Percentiles rank a stretch among this genome's conserved stretches.
Conservation (phyloP, 2,113 vertebrate species). For the Raja brachyura region DNA sequence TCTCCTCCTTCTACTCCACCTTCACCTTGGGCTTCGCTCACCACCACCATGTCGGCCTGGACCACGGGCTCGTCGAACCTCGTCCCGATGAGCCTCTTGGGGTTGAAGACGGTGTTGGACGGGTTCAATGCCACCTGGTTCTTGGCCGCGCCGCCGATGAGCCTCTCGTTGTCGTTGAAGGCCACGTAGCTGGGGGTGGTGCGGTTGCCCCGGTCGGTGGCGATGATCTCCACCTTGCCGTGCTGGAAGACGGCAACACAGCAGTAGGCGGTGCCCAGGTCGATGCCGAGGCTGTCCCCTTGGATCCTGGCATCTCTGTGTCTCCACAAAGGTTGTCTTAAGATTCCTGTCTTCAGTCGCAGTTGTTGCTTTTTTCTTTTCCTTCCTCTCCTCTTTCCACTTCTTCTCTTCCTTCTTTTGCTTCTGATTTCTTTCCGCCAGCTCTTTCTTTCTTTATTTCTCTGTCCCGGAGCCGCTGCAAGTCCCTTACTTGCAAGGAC, state of each 20-base stretch:
- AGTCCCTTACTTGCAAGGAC: too few species aligned
- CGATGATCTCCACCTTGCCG: slow-evolving; percentile 86
- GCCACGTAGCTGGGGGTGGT: too few species aligned
- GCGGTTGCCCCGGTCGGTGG: too few species aligned
- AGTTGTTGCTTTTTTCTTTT: too few species aligned
- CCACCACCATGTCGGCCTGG: slow-evolving; percentile 63
- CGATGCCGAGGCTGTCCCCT: slow-evolving; percentile 6
- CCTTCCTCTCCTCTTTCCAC: too few species aligned
- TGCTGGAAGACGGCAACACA: slow-evolving; percentile 89
- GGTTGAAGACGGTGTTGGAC: slow-evolving; percentile 69
- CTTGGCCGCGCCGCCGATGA: slow-evolving; percentile 70
- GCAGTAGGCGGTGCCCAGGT: slow-evolving; percentile 81
- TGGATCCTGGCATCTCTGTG: not conserved
- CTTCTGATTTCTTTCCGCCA: too few species aligned
- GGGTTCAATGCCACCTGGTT: slow-evolving; percentile 83
- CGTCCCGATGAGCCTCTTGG: slow-evolving; percentile 59
- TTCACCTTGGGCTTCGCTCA: slow-evolving; percentile 59
- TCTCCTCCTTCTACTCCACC: slow-evolving; percentile 60
- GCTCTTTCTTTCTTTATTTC: too few species aligned
- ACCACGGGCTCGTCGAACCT: slow-evolving; percentile 56
- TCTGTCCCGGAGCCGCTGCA: too few species aligned
- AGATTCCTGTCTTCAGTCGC: too few species aligned
- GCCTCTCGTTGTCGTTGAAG: slow-evolving; percentile 67
- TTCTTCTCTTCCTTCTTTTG: too few species aligned
- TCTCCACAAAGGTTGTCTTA: not conserved